Conservation (phyloP, 2,888 invertebrate species). For the Scelioninae gen. 2 region DNA sequence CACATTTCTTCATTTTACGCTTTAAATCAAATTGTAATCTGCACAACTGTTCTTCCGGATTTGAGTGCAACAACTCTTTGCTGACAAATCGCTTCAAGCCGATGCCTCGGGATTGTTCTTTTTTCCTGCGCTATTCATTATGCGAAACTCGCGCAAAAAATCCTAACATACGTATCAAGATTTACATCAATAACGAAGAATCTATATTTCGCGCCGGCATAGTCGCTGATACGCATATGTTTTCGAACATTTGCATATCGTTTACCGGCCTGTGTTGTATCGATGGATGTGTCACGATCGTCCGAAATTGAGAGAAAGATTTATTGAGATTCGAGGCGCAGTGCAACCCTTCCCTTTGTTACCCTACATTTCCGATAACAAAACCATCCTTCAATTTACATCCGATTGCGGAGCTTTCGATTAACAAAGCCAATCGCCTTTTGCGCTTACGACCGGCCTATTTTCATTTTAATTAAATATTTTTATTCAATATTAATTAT, state of each 20-base stretch:
- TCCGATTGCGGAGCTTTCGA: slow-evolving; percentile 54
- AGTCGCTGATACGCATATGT: slow-evolving; percentile 51
- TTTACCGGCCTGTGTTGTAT: slow-evolving; percentile 52
- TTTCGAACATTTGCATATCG: slow-evolving; percentile 58
- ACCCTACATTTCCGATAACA: slow-evolving; percentile 56
- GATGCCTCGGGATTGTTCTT: slow-evolving; percentile 20
- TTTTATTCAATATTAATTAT: slow-evolving; percentile 18
- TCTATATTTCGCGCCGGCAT: slow-evolving; percentile 41
- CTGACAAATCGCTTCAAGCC: slow-evolving; percentile 49
- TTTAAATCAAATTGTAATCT: slow-evolving; percentile 55
- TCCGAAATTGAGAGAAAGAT: slow-evolving; percentile 68
- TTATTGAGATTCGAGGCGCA: slow-evolving; percentile 64
- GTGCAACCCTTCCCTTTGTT: slow-evolving; percentile 47
- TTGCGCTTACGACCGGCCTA: slow-evolving; percentile 8
- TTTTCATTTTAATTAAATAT: slow-evolving; percentile 40
- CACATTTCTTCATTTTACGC: slow-evolving; percentile 41
- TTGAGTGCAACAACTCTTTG: slow-evolving; percentile 46
- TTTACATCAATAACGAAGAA: slow-evolving; percentile 56
- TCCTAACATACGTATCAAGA: slow-evolving; percentile 54
- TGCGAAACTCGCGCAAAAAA: slow-evolving; percentile 45
- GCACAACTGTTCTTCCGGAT: slow-evolving; percentile 47
- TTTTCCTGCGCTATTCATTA: slow-evolving; percentile 43
- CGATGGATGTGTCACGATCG: slow-evolving; percentile 54
- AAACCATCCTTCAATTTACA: slow-evolving; percentile 59
- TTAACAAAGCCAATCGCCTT: slow-evolving; percentile 51